Base-by-base conservation (phyloP, 2,888 invertebrate genomes). In the Tenodera sinensis region DNA sequence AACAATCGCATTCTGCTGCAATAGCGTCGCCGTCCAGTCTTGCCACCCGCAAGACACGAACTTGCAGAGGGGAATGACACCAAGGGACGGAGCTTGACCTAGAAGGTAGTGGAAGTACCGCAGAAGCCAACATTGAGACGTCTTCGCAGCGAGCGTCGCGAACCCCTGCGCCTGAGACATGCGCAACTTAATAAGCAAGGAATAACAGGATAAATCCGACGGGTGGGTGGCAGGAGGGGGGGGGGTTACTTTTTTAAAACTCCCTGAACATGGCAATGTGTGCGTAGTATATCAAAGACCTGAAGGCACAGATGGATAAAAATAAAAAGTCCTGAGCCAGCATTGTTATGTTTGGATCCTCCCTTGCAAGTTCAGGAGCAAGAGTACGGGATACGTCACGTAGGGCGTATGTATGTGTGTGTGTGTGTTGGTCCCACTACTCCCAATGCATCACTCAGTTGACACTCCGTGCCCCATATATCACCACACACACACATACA, bases 381-480 rank as follows among this genome's bases (percentile, higher is more conserved):
- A 71, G 54, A 71, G 87, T 83, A 82, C 83, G 81, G 87, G n/a
- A 87, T 87, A 88, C 89, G 90, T 89, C 90, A 89, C 83, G 89
- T 84, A 88, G 86, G 34, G 86, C 87, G 88, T 87, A 34, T 84
- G 47, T 87, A 47, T 85, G 42, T 34, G 28, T 30, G 27, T 85
- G 42, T 34, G 28, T 30, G 27, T 34, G 85, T 34, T 34, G 90
- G 90, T 90, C 90, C 90, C 91, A 90, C 92, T 92, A 91, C 92
- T 93, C 92, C 93, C 93, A 93, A 93, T 94, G 93, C 93, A 93
- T 94, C 94, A 94, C 93, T 92, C 93, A 92, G 93, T 93, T 93
- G 94, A 93, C 94, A 93, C 93, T 93, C 93, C 93, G 93, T 93
- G 93, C 93, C 93, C 93, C 93, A 93, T 94, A 93, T 93, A 93